These are phyloP conservation scores for Bos taurus DNA, from an alignment of 2,113 vertebrate genomes.

Conservation along the genomic window DNA sequence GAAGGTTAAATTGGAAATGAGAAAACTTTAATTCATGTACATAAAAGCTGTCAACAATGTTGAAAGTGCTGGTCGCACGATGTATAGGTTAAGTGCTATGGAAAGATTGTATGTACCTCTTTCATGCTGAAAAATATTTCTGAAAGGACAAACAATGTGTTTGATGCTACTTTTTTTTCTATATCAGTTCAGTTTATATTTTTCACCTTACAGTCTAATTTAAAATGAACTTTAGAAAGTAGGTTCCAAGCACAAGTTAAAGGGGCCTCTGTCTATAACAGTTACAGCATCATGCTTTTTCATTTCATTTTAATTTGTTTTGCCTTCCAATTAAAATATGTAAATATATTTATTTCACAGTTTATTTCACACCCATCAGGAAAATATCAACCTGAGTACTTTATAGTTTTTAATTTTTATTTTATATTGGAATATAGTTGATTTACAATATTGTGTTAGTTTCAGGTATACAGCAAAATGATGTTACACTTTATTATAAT, in stretches of 20 bases:
- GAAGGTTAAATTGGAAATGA: neutral
- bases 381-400: constrained; percentile 53
- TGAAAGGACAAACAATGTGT: neutral
- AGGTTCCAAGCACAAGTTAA: neutral
- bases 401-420: constrained; percentile 33
- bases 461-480: neutral
- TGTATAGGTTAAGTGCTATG: neutral
- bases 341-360: constrained; percentile 63
- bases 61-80: neutral
- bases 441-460: neutral
- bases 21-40: neutral
- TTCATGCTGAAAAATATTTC: neutral
- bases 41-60: neutral
- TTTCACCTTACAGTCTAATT: constrained; percentile 34
- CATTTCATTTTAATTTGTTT: constrained; percentile 54
- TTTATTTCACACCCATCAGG: constrained; percentile 48
- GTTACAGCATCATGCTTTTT: constrained; percentile 42
- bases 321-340: constrained; percentile 55
- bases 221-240: neutral
- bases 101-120: neutral
- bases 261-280: constrained; percentile 1
- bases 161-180: neutral
- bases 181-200: neutral
- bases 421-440: neutral
- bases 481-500: neutral